Base-by-base conservation (phyloP, 2,888 invertebrate genomes). In the Stenotaenia linearis region DNA sequence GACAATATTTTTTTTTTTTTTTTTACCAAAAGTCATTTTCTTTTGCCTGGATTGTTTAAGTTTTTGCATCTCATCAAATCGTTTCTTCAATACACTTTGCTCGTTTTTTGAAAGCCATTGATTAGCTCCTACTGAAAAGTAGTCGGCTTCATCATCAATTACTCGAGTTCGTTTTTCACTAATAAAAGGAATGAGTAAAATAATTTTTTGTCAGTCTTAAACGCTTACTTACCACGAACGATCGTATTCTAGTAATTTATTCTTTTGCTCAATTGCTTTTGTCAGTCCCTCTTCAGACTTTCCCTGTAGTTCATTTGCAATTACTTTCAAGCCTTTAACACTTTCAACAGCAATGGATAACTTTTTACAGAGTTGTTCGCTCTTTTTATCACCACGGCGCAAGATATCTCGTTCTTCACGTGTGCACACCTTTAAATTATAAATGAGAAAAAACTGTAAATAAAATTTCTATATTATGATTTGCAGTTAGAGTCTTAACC, bases 101-200 rank as follows among this genome's bases (percentile, higher is more conserved):
- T 96, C 93, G 9, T 88, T 88, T 7, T 91, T 88, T 50, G 91
- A 91, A 23, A 96, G 87, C 96, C 97, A 98, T 28, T 92, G 92
- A 82, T 93, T 93, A 84, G 90, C 91, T 40, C 92, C 90, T 84
- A 91, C 91, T 86, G 83, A 82, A 83, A 95, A 98, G 86, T 98
- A 98, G 86, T 98, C 98, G 82, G 92, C 91, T 85, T 98, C 96
- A 85, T 98, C 98, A 85, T 98, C 98, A 74, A 93, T 94, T 6
- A 96, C 93, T 84, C 90, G 90, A 0, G 89, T 89, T 79, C 93
- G 90, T 50, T 90, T 89, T 83, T 91, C 91, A 84, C 93, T 93
- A 83, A 28, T 85, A 84, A 79, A 79, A 80, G 35, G 79, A 81
- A 80, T 86, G 40, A 7, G 35, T 21, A 23, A 75, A 7, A 12